These are phyloP conservation scores for Colostygia pectinataria DNA, from an alignment of 2,888 invertebrate species.

Conservation along the genomic window DNA sequence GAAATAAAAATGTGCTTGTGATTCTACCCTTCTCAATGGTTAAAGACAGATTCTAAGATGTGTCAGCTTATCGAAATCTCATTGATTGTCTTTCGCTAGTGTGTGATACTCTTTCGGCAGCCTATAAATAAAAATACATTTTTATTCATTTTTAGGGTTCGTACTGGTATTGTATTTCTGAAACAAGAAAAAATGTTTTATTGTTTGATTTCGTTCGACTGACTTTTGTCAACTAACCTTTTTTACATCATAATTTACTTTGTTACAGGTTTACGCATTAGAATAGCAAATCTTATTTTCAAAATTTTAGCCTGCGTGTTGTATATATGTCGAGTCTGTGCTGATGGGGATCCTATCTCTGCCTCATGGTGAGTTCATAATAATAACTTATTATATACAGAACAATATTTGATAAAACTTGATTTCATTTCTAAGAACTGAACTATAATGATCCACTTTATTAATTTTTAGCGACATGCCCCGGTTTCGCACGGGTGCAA, in stretches of 20 bases:
- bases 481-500: no score
- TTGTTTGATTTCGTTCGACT: no score
- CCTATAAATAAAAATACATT: no score
- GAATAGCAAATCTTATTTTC: slow-evolving; percentile 98
- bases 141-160: no score
- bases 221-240: no score
- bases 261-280: slow-evolving; percentile 96
- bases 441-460: no score
- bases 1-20: neutral
- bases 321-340: slow-evolving; percentile 96
- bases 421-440: no score
- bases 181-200: neutral
- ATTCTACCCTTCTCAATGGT: slow-evolving; percentile 12
- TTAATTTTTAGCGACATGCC: no score
- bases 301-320: slow-evolving; percentile 98
- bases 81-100: neutral
- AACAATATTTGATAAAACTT: no score
- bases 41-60: neutral
- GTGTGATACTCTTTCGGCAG: no score
- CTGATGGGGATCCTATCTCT: slow-evolving; percentile 93
- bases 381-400: no score
- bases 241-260: slow-evolving; percentile 24
- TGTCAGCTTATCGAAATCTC: neutral
- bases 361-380: slow-evolving; percentile 94
- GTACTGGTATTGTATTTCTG: no score